A percentile compares a stretch with the other conserved stretches of the same genome.
phyloP scores from a whole-genome alignment of 2,113 vertebrate species.

The Thunnus thynnus region DNA sequence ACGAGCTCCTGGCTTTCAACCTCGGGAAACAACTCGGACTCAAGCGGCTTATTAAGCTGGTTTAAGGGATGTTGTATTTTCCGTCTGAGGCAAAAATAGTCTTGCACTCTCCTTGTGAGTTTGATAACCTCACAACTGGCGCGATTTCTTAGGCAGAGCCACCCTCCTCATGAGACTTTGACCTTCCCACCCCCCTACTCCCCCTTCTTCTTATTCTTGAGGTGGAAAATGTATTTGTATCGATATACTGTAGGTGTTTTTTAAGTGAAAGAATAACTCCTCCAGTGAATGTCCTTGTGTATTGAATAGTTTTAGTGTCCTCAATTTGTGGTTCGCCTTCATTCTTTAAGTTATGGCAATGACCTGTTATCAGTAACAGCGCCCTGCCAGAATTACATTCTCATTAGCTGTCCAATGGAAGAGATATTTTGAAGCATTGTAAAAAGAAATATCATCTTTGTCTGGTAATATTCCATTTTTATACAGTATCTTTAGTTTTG shows the following conservation, averaged over 20 bases:
- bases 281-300: not conserved
- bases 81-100: constrained; percentile 55
- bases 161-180: constrained; percentile 19
- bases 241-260: not conserved
- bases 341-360: not conserved
- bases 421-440: constrained; percentile 17
- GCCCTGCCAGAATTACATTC: not conserved
- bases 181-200: not conserved
- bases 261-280: not conserved
- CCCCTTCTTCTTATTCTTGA: not conserved
- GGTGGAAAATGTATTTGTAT: not conserved
- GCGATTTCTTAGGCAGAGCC: constrained; percentile 34
- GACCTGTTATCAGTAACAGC: constrained; percentile 9
- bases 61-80: constrained; percentile 66
- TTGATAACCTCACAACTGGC: constrained; percentile 39
- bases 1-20: constrained; percentile 52
- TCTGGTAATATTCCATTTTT: constrained; percentile 17
- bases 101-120: constrained; percentile 23
- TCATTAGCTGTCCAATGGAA: not conserved
- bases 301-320: not conserved
- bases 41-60: constrained; percentile 59
- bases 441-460: constrained; percentile 19
- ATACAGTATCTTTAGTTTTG: constrained; percentile 27
- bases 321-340: not conserved
- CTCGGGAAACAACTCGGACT: constrained; percentile 54